phyloP scores from a whole-genome alignment of 2,113 vertebrate genomes.

The Narcine bancroftii region DNA sequence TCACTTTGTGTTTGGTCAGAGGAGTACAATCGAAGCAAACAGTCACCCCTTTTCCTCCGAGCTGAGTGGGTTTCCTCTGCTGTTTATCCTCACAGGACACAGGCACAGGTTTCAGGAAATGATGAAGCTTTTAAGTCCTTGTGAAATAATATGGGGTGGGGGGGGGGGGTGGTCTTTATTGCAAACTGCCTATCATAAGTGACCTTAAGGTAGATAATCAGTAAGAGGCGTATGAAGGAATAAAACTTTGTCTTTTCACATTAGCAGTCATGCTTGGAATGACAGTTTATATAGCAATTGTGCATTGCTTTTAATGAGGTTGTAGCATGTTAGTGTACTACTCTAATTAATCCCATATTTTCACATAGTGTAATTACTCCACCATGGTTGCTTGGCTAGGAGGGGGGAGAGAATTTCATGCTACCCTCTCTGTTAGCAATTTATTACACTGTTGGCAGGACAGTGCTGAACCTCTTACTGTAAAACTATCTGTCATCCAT shows the following conservation, averaged over 20 bases:
- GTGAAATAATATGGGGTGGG: slow-evolving; percentile 4
- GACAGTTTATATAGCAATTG: slow-evolving; percentile 71
- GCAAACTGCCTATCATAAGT: slow-evolving; percentile 65
- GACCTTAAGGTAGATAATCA: slow-evolving; percentile 83
- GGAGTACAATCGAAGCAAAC: neutral
- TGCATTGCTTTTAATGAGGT: slow-evolving; percentile 75
- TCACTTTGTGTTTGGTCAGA: neutral
- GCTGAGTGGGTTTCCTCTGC: neutral
- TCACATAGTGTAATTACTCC: slow-evolving; percentile 77
- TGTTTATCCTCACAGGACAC: neutral
- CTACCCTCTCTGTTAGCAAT: slow-evolving; percentile 63
- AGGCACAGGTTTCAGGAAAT: neutral
- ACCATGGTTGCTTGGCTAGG: slow-evolving; percentile 64
- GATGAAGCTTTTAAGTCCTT: neutral
- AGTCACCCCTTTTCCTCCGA: neutral
- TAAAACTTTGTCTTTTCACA: slow-evolving; percentile 76
- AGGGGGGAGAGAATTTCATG: slow-evolving; percentile 56
- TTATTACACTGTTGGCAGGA: slow-evolving; percentile 60
- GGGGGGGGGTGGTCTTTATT: slow-evolving; percentile 49
- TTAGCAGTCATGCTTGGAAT: slow-evolving; percentile 67
- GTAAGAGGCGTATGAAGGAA: slow-evolving; percentile 66
- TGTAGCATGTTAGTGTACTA: slow-evolving; percentile 72
- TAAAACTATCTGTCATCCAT: slow-evolving; percentile 87
- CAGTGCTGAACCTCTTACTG: slow-evolving; percentile 75
- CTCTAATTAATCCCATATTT: slow-evolving; percentile 90